Evolutionary conservation across 23 tunicate species (phyloP), one percentile per base, ranked within the genome.

Genomic region (Phallusia fumigata): DNA sequence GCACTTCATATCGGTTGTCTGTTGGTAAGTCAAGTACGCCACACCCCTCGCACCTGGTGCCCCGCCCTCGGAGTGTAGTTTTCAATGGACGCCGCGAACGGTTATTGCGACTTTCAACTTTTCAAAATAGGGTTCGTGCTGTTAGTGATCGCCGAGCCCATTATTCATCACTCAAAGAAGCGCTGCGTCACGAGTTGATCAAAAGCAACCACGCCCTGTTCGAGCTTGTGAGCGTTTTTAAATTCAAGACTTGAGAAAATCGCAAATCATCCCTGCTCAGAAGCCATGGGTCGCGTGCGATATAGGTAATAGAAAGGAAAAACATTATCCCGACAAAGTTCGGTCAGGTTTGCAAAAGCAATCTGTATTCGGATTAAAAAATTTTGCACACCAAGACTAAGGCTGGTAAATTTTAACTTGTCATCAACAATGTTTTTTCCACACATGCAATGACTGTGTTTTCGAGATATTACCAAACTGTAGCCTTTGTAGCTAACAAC

Each of bases 21-120:
- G 47, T 24, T 58, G 69, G 69, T 1, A 58, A 22, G 28, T 24
- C 69, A 58, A 58, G 69, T 58, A 16, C 69, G 69, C 28, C 69
- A 58, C 69, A 16, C 69, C 69, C 69, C 28, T 22, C 28, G 28
- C 69, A 58, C 69, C 69, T 58, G 69, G 28, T 1, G 69, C 69
- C 69, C 11, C 26, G 28, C 69, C 69, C 69, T 6, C 28, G 3
- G 69, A 22, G 69, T 21, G 26, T 58, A 58, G 69, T 24, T 21
- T 58, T 58, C 26, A 58, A 58, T 22, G 69, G 28, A 24, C 69
- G 16, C 69, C 28, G 69, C 47, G 3, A 6, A 6, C 16, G 16
- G 28, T 58, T 58, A 58, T 58, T 58, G 28, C 69, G 28, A 58
- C 69, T 58, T 58, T 58, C 69, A 58, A 58, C 69, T 58, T 6